A percentile compares a stretch with the other conserved stretches of the same genome.
These are phyloP conservation scores for Pseudomyrmex gracilis DNA, from an alignment of 1,140 invertebrate species.

Conservation along the genomic window DNA sequence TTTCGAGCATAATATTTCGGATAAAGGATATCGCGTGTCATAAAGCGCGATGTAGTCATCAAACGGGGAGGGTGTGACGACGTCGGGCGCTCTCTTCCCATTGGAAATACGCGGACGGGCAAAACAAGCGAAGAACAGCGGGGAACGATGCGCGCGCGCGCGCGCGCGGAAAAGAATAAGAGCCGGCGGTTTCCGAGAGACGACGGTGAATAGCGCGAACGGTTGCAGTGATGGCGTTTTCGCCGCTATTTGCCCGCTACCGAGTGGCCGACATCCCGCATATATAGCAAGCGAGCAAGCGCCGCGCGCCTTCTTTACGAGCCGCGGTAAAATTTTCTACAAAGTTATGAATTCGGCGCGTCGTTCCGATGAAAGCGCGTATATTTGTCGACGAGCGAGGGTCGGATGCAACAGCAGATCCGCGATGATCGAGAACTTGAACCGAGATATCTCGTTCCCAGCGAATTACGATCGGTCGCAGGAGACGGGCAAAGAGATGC, in stretches of 20 bases:
- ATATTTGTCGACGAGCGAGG: constrained; percentile 51
- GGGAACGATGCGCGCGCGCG: background rate
- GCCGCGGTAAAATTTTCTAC: no score
- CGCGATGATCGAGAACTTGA: constrained; percentile 49
- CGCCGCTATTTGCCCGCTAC: background rate
- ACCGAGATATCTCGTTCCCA: constrained; percentile 24
- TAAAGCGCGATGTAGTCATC: constrained; percentile 75
- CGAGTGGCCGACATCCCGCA: no score
- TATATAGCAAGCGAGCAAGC: no score
- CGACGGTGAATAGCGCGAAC: background rate
- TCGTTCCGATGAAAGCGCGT: constrained; percentile 61
- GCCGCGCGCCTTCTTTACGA: no score
- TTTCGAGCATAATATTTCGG: constrained; percentile 77
- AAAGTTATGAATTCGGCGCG: background rate
- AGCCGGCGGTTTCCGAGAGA: background rate
- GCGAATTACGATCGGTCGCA: constrained; percentile 49
- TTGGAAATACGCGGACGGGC: constrained; percentile 6
- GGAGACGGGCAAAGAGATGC: constrained; percentile 4
- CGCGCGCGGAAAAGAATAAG: constrained; percentile 18
- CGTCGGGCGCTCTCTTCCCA: constrained; percentile 21
- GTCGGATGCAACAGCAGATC: constrained; percentile 42
- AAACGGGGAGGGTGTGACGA: constrained; percentile 46
- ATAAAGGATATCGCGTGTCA: constrained; percentile 81
- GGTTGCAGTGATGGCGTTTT: constrained; percentile 23
- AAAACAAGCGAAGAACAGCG: constrained; percentile 41